phyloP scores from a whole-genome alignment of 2,797 vertebrate genomes.

The Agapornis canus region DNA sequence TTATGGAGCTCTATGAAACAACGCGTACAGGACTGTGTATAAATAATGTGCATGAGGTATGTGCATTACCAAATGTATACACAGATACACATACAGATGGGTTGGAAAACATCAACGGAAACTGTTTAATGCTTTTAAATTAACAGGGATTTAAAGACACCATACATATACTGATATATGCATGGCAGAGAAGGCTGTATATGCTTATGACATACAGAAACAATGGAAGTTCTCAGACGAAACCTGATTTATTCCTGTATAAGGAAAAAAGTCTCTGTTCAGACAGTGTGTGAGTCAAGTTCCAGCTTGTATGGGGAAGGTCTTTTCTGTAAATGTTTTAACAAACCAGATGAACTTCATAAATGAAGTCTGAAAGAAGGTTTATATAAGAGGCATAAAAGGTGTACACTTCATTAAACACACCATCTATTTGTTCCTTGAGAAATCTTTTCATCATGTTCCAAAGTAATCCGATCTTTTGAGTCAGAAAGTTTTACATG shows the following conservation, averaged over 20 bases:
- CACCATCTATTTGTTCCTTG: background rate
- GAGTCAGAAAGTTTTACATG: background rate
- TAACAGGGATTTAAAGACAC: slow-evolving; percentile 59
- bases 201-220: slow-evolving; percentile 77
- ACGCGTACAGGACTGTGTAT: slow-evolving; percentile 48
- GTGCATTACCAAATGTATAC: slow-evolving; percentile 73
- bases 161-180: slow-evolving; percentile 64
- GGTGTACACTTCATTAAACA: background rate
- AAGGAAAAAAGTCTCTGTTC: slow-evolving; percentile 37
- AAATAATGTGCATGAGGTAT: slow-evolving; percentile 69
- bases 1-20: slow-evolving; percentile 64
- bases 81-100: slow-evolving; percentile 71
- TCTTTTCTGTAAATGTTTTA: slow-evolving; percentile 2
- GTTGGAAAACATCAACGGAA: slow-evolving; percentile 68
- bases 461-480: background rate
- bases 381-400: background rate
- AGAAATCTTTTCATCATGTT: background rate
- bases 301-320: slow-evolving; percentile 43
- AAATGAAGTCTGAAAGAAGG: background rate
- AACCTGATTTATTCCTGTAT: slow-evolving; percentile 47
- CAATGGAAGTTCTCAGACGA: slow-evolving; percentile 75
- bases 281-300: background rate
- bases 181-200: slow-evolving; percentile 75
- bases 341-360: slow-evolving; percentile 8
- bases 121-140: slow-evolving; percentile 70